Percentiles rank a stretch among this genome's conserved stretches.
These are phyloP conservation scores for Rotaria socialis DNA, from an alignment of 2,888 invertebrate genomes.

Conservation along the genomic window DNA sequence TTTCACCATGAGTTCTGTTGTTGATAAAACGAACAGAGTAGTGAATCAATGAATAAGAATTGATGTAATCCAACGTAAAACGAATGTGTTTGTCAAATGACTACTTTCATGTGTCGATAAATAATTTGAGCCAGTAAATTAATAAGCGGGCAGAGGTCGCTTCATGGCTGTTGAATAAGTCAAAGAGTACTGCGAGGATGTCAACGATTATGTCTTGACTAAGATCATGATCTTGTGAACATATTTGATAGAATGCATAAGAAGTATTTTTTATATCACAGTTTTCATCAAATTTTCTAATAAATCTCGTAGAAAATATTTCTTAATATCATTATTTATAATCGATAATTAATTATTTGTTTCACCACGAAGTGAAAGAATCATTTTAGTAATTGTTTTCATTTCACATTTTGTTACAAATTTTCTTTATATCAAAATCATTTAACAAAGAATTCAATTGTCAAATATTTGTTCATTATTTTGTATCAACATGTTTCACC, in stretches of 20 bases:
- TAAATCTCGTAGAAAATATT: background rate
- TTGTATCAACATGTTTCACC: too few relatives aligned
- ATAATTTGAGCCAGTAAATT: background rate
- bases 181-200: too few relatives aligned
- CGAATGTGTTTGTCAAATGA: background rate
- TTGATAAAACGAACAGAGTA: background rate
- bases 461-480: too few relatives aligned
- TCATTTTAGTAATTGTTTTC: background rate
- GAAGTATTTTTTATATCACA: background rate
- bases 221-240: constrained; percentile 8
- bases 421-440: background rate
- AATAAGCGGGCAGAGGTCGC: background rate
- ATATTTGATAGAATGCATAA: constrained; percentile 2
- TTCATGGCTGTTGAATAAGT: too few relatives aligned
- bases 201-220: background rate
- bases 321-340: background rate
- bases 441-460: too few relatives aligned
- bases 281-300: background rate
- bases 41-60: background rate
- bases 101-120: too few relatives aligned
- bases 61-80: background rate
- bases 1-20: background rate
- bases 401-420: background rate
- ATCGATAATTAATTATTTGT: background rate
- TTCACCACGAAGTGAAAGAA: constrained; percentile 22